Evolutionary conservation across 2,113 vertebrate species (phyloP), one percentile per base, ranked within the genome.

Genomic region (Chaenogobius annularis): DNA sequence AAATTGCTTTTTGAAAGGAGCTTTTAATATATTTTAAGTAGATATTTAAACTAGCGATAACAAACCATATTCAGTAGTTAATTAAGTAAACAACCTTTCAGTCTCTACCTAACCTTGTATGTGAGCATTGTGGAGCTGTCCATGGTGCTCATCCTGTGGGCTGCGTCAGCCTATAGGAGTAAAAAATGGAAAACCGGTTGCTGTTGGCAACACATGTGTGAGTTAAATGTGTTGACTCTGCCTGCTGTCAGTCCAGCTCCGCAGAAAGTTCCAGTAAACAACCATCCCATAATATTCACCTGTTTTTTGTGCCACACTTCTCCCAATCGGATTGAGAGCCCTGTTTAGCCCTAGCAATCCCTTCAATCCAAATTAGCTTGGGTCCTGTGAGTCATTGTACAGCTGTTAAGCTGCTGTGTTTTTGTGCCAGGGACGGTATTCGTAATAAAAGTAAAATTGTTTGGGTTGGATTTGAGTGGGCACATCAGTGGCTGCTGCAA

Each of bases 51-150:
- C 26, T 31, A 31, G 26, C 1, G 26, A 31, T 31, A 31, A 31
- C 26, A 31, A 31, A 31, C 26, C 15, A 50, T 50, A 52, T 9
- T 52, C 7, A 19, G 19, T 1, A 52, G 48, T 52, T 8, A 19
- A 52, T 8, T 56, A 17, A 22, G 20, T 22, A 55, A 7, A 26
- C 22, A 35, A 35, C 26, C 44, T 46, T 9, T 11, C 56, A 31
- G 26, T 61, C 9, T 31, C 26, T 31, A 31, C 26, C 23, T 17
- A 3, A 1, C 14, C 26, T 17, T 35, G 7, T 61, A 9, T 8
- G 12, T 47, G 35, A 4, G 8, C 5, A 10, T 12, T 23, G 69
- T 0, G 0, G 74, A 69, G 68, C 78, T 83, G 46, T 81, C 75
- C 50, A 0, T 76, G 73, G 79, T 76, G 0, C 70, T 70, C 74